Conservation (phyloP, 2,113 vertebrate species). For the Protobothrops flavoviridis region DNA sequence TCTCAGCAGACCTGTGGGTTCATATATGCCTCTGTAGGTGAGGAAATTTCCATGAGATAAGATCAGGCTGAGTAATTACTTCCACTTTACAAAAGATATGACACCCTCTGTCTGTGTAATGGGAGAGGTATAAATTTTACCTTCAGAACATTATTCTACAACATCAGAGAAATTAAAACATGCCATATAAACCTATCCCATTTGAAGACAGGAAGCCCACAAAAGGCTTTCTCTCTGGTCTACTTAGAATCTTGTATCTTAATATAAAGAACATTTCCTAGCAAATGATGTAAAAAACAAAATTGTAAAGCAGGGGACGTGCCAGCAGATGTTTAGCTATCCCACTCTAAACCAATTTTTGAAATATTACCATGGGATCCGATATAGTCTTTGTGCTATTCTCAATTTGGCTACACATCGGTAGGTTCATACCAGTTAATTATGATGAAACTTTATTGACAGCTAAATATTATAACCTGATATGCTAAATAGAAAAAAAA, state of each 20-base stretch:
- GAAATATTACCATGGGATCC: background rate
- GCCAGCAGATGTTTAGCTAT: background rate
- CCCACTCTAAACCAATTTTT: background rate
- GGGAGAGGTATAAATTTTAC: conserved; percentile 4
- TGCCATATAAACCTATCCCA: background rate
- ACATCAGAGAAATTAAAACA: background rate
- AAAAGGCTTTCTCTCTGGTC: background rate
- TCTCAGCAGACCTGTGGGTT: background rate
- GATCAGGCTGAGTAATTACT: conserved; percentile 11
- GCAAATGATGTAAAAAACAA: background rate
- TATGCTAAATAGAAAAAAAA: background rate
- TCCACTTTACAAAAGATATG: conserved; percentile 17
- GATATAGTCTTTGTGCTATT: background rate
- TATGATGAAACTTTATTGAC: background rate
- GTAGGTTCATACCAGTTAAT: background rate
- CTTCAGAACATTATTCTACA: background rate
- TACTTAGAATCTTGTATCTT: background rate
- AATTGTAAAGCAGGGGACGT: background rate
- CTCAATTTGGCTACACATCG: background rate
- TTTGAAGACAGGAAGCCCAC: no score
- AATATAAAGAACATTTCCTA: background rate
- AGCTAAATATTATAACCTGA: background rate
- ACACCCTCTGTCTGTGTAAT: background rate
- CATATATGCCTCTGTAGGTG: background rate
- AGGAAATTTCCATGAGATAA: conserved; percentile 26